Evolutionary conservation across 2,797 vertebrate genomes (phyloP).

Genomic region (Nannoperca obscura): DNA sequence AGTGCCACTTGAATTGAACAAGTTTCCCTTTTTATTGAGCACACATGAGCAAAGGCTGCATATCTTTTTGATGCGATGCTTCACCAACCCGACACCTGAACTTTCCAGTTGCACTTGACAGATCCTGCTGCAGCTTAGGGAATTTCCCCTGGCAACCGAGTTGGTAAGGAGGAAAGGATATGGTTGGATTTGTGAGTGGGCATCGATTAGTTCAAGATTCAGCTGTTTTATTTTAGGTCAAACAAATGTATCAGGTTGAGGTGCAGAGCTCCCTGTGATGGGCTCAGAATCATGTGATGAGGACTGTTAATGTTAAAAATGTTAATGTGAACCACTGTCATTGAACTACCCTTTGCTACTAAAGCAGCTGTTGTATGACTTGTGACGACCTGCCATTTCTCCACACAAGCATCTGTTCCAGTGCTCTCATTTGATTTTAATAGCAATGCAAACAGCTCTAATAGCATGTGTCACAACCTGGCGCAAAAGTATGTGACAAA

Average conservation of each 20-base stretch:
- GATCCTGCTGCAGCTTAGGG: background rate
- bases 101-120: background rate
- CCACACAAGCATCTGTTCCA: background rate
- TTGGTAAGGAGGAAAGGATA: background rate
- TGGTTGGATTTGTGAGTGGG: background rate
- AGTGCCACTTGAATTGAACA: too few relatives aligned
- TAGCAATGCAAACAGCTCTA: constrained; percentile 2
- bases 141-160: background rate
- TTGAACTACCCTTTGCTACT: background rate
- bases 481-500: too few relatives aligned
- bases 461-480: background rate
- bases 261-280: background rate
- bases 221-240: background rate
- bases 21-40: too few relatives aligned
- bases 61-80: background rate
- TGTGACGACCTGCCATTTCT: background rate
- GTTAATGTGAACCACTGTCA: background rate
- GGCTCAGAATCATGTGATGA: background rate
- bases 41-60: background rate
- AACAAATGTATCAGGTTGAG: background rate
- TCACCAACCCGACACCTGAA: background rate
- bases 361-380: background rate
- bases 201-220: background rate
- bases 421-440: background rate
- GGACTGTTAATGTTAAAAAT: too few relatives aligned